Evolutionary conservation across 2,113 vertebrate genomes (phyloP).

Genomic region (Lasiurus borealis): DNA sequence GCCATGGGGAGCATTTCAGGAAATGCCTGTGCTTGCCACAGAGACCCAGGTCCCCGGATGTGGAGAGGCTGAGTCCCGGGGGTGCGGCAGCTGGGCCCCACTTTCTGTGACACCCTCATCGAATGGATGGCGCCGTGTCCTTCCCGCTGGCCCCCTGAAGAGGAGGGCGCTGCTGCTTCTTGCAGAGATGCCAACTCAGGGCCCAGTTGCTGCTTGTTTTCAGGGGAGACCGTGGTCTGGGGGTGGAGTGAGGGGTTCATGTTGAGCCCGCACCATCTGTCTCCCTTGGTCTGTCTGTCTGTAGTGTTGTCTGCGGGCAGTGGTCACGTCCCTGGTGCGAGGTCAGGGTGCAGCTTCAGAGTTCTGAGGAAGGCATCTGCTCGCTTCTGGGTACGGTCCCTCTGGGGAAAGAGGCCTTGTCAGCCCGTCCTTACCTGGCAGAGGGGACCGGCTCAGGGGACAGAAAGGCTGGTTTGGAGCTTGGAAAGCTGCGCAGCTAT

Average conservation of each 20-base stretch:
- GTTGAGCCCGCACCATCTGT: not conserved
- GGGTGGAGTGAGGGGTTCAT: accelerated
- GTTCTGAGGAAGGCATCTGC: not conserved
- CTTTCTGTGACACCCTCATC: not conserved
- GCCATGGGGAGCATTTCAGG: not conserved
- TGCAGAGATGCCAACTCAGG: not conserved
- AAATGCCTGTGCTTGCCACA: not conserved
- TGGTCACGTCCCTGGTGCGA: not conserved
- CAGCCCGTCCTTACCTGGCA: not conserved
- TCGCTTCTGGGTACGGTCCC: not conserved
- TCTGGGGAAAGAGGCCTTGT: not conserved
- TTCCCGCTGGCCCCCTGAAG: not conserved
- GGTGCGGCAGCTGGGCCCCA: accelerated
- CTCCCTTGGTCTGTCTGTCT: not conserved
- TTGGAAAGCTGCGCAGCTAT: not conserved
- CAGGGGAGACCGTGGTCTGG: accelerated
- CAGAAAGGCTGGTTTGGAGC: not conserved
- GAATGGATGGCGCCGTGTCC: accelerated
- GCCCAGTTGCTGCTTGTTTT: not conserved
- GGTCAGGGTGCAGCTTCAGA: not conserved
- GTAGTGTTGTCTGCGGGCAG: not conserved
- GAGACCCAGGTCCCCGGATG: not conserved
- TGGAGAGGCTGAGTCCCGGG: not conserved
- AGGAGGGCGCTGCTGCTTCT: not conserved
- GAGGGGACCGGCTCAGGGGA: not conserved